Conservation (phyloP, 1,140 invertebrate species). For the Amyelois transitella region DNA sequence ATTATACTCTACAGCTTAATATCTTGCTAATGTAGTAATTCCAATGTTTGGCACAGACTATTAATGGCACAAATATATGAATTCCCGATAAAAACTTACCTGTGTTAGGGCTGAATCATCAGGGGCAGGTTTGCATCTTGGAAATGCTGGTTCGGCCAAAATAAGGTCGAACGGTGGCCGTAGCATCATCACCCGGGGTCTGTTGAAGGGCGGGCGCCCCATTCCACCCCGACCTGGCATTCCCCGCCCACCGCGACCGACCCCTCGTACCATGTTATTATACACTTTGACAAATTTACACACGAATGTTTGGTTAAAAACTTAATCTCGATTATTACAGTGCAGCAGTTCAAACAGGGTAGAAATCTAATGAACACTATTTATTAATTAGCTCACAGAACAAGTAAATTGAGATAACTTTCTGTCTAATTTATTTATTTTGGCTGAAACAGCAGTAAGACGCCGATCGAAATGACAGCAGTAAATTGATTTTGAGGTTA, state of each 20-base stretch:
- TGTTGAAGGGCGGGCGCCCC: slow-evolving; percentile 77
- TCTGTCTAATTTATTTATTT: too few relatives aligned
- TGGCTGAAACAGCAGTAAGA: too few relatives aligned
- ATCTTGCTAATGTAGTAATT: too few relatives aligned
- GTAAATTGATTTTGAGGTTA: too few relatives aligned
- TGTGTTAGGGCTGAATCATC: slow-evolving; percentile 90
- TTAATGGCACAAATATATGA: too few relatives aligned
- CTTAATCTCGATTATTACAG: neutral
- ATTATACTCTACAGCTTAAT: neutral
- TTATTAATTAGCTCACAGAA: too few relatives aligned
- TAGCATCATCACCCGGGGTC: slow-evolving; percentile 84
- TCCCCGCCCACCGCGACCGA: slow-evolving; percentile 73
- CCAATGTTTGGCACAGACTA: too few relatives aligned
- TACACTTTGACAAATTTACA: neutral
- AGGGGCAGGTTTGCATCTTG: slow-evolving; percentile 88
- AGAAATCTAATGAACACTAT: too few relatives aligned
- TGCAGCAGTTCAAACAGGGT: too few relatives aligned
- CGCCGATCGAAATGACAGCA: too few relatives aligned
- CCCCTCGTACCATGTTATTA: slow-evolving; percentile 61
- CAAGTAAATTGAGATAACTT: too few relatives aligned
- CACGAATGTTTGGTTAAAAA: neutral
- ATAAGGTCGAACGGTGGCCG: slow-evolving; percentile 93
- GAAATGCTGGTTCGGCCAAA: slow-evolving; percentile 91
- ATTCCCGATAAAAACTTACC: slow-evolving; percentile 56
- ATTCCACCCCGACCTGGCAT: slow-evolving; percentile 79